Evolutionary conservation across 2,797 vertebrate genomes (phyloP).

Genomic region (Cephalopachus bancanus): DNA sequence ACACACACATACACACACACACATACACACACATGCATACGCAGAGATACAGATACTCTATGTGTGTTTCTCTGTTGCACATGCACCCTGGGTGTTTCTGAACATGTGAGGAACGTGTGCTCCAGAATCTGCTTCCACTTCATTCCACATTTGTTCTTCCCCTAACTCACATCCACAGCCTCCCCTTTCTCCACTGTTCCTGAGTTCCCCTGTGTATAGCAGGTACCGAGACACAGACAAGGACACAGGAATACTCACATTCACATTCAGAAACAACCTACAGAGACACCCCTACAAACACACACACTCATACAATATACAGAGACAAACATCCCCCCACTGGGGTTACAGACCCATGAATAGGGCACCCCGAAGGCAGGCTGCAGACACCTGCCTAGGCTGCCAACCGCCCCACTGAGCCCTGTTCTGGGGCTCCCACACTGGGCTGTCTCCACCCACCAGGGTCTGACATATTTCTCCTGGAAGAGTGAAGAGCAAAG

Average conservation of each 20-base stretch:
- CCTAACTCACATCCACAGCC: neutral
- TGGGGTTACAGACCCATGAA: neutral
- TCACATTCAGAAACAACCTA: neutral
- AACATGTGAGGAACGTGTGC: neutral
- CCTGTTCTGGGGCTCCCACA: neutral
- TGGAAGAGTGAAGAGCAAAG: neutral
- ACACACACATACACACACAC: too few species aligned
- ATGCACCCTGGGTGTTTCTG: neutral
- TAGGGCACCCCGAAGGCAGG: neutral
- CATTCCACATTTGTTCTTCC: neutral
- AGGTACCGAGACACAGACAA: neutral
- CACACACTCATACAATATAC: neutral
- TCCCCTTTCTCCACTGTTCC: neutral
- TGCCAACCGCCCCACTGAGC: neutral
- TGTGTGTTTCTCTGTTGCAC: neutral
- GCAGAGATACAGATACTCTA: neutral
- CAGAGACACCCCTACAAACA: neutral
- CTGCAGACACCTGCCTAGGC: neutral
- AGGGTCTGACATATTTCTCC: conserved; percentile 25
- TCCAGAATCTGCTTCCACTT: neutral
- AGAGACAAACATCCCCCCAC: neutral
- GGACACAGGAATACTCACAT: neutral
- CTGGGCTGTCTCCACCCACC: neutral
- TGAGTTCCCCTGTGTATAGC: neutral
- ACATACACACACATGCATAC: neutral